A percentile compares a stretch with the other conserved stretches of the same genome.
phyloP scores from a whole-genome alignment of 53 echinoderm and acorn worm species.

The Apostichopus leukothele region DNA sequence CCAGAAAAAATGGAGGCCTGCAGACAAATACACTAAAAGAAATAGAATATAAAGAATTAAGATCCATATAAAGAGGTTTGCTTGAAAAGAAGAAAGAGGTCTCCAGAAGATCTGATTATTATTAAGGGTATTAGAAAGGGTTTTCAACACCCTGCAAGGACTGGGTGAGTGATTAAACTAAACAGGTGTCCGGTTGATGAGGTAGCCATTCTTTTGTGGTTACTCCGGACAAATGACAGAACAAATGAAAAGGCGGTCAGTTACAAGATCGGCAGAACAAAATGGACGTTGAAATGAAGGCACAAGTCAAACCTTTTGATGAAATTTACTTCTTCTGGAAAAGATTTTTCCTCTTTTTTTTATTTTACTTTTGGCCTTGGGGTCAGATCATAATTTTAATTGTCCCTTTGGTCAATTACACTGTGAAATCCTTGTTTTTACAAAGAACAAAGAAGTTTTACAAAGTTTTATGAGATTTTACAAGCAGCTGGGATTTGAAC shows the following conservation, averaged over 20 bases:
- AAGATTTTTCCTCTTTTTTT: neutral
- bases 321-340: neutral
- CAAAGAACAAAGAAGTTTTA: no score
- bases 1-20: neutral
- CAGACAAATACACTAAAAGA: no score
- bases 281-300: neutral
- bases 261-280: neutral
- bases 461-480: no score
- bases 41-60: neutral
- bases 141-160: slow-evolving; percentile 29
- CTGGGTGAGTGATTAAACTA: neutral
- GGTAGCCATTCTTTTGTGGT: neutral
- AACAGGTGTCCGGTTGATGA: neutral
- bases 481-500: neutral
- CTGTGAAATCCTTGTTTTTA: no score
- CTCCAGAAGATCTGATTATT: neutral
- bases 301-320: neutral
- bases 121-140: neutral
- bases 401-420: no score
- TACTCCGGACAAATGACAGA: neutral
- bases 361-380: neutral
- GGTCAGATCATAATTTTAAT: no score
- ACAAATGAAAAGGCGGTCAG: neutral
- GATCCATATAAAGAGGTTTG: neutral
- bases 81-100: neutral